A percentile compares a stretch with the other conserved stretches of the same genome.
Evolutionary conservation across 35 echinoderm and acorn worm species (phyloP).

Genomic region (Chiridota heheva): DNA sequence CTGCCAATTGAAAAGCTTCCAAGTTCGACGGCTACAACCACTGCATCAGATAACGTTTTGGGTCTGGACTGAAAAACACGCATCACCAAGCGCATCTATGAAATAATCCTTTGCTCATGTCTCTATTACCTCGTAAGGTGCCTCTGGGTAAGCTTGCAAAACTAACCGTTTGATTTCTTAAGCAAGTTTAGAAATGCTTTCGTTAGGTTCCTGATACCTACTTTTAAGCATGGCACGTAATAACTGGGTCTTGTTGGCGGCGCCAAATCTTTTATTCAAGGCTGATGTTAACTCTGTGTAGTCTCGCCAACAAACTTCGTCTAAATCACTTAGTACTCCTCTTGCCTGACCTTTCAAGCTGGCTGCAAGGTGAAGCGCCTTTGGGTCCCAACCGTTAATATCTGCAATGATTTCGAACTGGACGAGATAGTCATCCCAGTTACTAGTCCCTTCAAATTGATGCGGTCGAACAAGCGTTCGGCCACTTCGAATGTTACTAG

Average conservation of each 20-base stretch:
- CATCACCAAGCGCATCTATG: not conserved
- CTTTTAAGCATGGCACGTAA: no score
- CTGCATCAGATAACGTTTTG: constrained; percentile 18
- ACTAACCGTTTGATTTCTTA: not conserved
- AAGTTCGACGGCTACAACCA: constrained; percentile 12
- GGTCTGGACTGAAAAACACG: constrained; percentile 27
- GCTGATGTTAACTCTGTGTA: not conserved
- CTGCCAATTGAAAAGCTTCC: constrained; percentile 44
- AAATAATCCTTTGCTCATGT: constrained; percentile 27
- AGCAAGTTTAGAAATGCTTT: constrained; percentile 2
- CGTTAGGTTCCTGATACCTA: no score
- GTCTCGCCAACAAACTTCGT: not conserved
- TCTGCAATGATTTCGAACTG: constrained; percentile 34
- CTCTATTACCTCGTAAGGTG: not conserved
- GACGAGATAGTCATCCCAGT: constrained; percentile 25
- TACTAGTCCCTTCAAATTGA: constrained; percentile 3
- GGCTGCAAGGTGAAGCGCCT: constrained; percentile 16
- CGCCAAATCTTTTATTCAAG: not conserved
- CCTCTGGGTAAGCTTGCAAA: not conserved
- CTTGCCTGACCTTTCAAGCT: not conserved
- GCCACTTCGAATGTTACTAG: no score
- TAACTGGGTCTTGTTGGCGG: not conserved
- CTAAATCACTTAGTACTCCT: not conserved
- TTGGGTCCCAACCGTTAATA: constrained; percentile 21
- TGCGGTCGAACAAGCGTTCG: no score